phyloP scores from a whole-genome alignment of 1,140 invertebrate species.

The Periplaneta americana region DNA sequence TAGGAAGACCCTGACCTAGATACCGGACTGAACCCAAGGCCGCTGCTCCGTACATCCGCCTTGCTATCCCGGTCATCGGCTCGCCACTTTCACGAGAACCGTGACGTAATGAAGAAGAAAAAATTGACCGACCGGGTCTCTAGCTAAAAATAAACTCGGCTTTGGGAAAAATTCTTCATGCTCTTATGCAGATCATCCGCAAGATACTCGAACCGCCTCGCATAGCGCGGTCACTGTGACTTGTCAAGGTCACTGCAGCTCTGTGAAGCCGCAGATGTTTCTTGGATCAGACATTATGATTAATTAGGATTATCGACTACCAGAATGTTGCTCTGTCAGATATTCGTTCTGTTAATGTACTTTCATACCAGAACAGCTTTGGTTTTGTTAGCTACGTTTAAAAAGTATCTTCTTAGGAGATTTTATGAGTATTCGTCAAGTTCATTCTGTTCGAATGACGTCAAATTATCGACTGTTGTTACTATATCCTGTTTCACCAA shows the following conservation, averaged over 20 bases:
- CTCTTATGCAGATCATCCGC: neutral
- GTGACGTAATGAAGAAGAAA: constrained; percentile 11
- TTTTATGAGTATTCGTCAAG: too few species aligned
- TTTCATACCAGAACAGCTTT: too few species aligned
- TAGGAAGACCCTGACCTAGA: constrained; percentile 13
- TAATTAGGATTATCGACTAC: too few species aligned
- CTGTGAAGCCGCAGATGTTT: neutral
- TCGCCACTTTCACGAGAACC: constrained; percentile 15
- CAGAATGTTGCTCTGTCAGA: neutral
- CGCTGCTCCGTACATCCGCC: constrained; percentile 6
- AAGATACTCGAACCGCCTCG: neutral
- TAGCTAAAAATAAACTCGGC: neutral
- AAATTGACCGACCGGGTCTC: neutral
- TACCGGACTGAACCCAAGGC: constrained; percentile 11
- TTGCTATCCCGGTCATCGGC: constrained; percentile 12
- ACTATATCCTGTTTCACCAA: too few species aligned
- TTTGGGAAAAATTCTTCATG: neutral
- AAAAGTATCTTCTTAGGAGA: too few species aligned
- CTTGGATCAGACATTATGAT: neutral
- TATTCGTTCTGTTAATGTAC: neutral
- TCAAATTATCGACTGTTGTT: too few species aligned
- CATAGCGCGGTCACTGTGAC: neutral
- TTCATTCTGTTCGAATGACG: too few species aligned
- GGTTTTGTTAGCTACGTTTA: too few species aligned
- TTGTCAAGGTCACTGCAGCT: neutral